Evolutionary conservation across 2,113 vertebrate species (phyloP).

Genomic region (Peucedramus taeniatus): DNA sequence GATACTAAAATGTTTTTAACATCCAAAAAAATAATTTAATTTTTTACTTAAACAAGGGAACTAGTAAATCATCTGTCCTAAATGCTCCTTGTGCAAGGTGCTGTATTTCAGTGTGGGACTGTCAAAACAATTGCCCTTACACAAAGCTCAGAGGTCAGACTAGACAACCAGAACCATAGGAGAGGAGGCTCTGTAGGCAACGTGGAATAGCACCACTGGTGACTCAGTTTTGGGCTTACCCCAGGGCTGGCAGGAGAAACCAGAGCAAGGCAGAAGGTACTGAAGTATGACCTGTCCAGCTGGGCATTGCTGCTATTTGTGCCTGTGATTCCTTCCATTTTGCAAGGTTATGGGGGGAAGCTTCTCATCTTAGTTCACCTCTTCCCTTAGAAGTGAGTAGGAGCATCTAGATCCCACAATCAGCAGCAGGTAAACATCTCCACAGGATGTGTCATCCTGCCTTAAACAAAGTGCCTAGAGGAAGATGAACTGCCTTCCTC

Average conservation of each 20-base stretch:
- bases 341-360: not conserved
- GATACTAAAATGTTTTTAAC: rapidly evolving
- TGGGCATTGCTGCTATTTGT: not conserved
- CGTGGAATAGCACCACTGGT: not conserved
- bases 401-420: not conserved
- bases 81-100: not conserved
- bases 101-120: not conserved
- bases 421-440: not conserved
- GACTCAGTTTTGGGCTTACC: not conserved
- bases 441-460: not conserved
- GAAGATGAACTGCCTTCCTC: not conserved
- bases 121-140: not conserved
- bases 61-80: not conserved
- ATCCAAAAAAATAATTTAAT: not conserved
- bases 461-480: not conserved
- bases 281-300: not conserved
- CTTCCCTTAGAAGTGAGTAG: not conserved
- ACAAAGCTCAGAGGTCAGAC: not conserved
- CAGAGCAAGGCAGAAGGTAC: not conserved
- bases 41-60: not conserved
- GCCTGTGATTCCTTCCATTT: not conserved
- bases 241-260: not conserved
- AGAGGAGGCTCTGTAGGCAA: not conserved
- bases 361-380: not conserved
- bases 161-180: not conserved